These are phyloP conservation scores for Lanistes nyassanus DNA, from an alignment of 1,140 invertebrate genomes.

Conservation along the genomic window DNA sequence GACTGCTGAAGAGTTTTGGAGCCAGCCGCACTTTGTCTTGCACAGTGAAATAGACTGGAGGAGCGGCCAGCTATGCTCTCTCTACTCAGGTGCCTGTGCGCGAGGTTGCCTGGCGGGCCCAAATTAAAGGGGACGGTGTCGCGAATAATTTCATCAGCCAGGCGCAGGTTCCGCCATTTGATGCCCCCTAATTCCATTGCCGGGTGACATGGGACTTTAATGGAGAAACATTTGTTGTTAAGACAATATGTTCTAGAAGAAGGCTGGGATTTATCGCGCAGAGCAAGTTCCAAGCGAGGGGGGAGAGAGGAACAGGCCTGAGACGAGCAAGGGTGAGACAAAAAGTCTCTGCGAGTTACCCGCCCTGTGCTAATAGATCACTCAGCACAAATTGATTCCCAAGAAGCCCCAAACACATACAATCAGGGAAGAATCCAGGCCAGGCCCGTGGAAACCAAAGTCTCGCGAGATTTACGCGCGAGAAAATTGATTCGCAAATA, in stretches of 20 bases:
- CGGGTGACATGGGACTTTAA: constrained; percentile 32
- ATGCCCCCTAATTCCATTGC: constrained; percentile 32
- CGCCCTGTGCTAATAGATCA: constrained; percentile 16
- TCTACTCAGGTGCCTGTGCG: too few species aligned
- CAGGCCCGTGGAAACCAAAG: neutral
- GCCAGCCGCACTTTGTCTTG: too few species aligned
- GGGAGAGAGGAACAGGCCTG: neutral
- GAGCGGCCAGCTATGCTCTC: too few species aligned
- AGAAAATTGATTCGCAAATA: constrained; percentile 28
- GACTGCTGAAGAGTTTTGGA: constrained; percentile 4
- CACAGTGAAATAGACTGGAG: too few species aligned
- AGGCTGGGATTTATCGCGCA: constrained; percentile 21
- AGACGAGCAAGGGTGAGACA: neutral
- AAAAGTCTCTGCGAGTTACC: neutral
- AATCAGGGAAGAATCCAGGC: constrained; percentile 24
- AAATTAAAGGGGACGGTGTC: constrained; percentile 30
- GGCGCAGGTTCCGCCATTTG: constrained; percentile 21
- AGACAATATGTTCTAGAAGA: constrained; percentile 33
- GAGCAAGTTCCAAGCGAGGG: constrained; percentile 2
- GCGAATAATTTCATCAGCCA: constrained; percentile 27
- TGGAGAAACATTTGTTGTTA: constrained; percentile 32
- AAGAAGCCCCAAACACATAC: constrained; percentile 28
- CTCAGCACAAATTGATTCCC: constrained; percentile 17
- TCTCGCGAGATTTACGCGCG: neutral
- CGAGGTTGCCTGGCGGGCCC: constrained; percentile 24